Evolutionary conservation across 2,113 vertebrate species (phyloP).

Genomic region (Lampris incognitus): DNA sequence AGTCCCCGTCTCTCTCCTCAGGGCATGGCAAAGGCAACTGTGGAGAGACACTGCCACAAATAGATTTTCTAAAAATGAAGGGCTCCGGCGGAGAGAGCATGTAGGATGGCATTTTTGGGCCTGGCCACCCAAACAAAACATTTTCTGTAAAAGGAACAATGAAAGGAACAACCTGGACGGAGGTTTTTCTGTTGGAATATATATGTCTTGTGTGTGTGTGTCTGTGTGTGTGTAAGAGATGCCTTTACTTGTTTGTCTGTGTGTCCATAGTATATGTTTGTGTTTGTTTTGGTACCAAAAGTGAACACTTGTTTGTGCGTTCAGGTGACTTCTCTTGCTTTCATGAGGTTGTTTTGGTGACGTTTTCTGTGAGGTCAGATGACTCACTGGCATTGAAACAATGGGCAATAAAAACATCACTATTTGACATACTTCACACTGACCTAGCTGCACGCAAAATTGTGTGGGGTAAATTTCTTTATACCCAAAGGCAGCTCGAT

Average conservation of each 20-base stretch:
- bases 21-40: slow-evolving; percentile 72
- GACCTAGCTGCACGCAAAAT: too few species aligned
- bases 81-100: slow-evolving; percentile 64
- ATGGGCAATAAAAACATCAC: neutral
- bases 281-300: neutral
- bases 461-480: too few species aligned
- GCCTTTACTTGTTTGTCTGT: too few species aligned
- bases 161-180: slow-evolving; percentile 42
- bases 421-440: neutral
- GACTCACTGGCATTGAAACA: neutral
- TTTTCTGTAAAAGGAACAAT: slow-evolving; percentile 57
- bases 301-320: too few species aligned
- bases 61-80: slow-evolving; percentile 79
- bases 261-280: neutral
- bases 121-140: slow-evolving; percentile 49
- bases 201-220: slow-evolving; percentile 25
- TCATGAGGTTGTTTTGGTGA: neutral
- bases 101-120: slow-evolving; percentile 65
- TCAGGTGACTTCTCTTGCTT: neutral
- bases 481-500: too few species aligned
- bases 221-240: slow-evolving; percentile 4
- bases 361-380: neutral
- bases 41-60: slow-evolving; percentile 73
- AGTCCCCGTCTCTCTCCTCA: slow-evolving; percentile 56
- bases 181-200: slow-evolving; percentile 38